phyloP scores from a whole-genome alignment of 2,888 invertebrate genomes.

The Mythimna ferrago region DNA sequence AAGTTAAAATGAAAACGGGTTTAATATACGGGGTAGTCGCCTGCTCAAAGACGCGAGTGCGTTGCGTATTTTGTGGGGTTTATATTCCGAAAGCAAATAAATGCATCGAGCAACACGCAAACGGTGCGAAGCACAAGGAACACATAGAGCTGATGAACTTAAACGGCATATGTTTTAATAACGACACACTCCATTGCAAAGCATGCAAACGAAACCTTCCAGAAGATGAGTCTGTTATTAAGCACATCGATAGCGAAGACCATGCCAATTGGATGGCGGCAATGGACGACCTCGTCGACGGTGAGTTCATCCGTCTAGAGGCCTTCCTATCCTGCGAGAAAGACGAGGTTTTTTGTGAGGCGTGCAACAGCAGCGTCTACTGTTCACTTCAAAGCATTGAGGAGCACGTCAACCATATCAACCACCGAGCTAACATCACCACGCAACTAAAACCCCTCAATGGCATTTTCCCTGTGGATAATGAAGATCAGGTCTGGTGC shows the following conservation, averaged over 20 bases:
- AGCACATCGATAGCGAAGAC: slow-evolving; percentile 75
- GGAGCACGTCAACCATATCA: slow-evolving; percentile 76
- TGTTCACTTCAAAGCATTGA: slow-evolving; percentile 75
- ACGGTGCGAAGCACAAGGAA: slow-evolving; percentile 80
- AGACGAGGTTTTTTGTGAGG: slow-evolving; percentile 77
- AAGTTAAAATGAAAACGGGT: slow-evolving; percentile 78
- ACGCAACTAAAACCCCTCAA: slow-evolving; percentile 77
- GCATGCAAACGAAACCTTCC: slow-evolving; percentile 74
- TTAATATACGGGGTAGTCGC: slow-evolving; percentile 77
- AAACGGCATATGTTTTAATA: slow-evolving; percentile 74
- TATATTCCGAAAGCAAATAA: slow-evolving; percentile 80
- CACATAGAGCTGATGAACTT: slow-evolving; percentile 77
- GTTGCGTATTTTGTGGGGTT: slow-evolving; percentile 81
- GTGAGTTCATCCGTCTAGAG: slow-evolving; percentile 78
- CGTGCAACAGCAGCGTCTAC: slow-evolving; percentile 70
- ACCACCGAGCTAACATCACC: slow-evolving; percentile 75
- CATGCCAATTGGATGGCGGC: slow-evolving; percentile 80
- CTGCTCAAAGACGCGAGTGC: slow-evolving; percentile 79
- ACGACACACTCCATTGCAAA: slow-evolving; percentile 75
- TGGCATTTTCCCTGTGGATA: slow-evolving; percentile 75
- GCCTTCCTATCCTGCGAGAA: slow-evolving; percentile 75
- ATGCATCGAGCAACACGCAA: slow-evolving; percentile 82
- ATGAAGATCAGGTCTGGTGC: slow-evolving; percentile 77
- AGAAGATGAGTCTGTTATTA: slow-evolving; percentile 74
- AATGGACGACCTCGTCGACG: slow-evolving; percentile 77